Evolutionary conservation across 2,888 invertebrate genomes (phyloP), one percentile per base, ranked within the genome.

Genomic region (Pediacus dermestoides): DNA sequence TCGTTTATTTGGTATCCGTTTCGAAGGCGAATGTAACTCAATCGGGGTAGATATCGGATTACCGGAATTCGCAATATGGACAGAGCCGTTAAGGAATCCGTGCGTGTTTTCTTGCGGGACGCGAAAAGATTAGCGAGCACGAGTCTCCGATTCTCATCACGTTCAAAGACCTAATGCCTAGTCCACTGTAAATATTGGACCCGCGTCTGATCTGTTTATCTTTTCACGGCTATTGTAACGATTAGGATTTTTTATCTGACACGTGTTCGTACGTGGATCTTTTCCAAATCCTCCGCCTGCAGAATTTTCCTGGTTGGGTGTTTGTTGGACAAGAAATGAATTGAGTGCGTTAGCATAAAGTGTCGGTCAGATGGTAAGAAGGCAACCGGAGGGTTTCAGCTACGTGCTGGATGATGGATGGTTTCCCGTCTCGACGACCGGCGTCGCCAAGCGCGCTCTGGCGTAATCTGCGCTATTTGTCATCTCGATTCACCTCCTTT

Each of bases 401-500:
- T 52, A 53, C 50, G 48, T 53, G 53, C 43, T 41, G 49, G 51
- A 66, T 66, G 66, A 66, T 62, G 57, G 58, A 66, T 66, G 57
- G 55, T 51, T 61, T 63, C 64, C 65, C 56, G 60, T 64, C 60
- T 58, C 66, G 64, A 59, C 64, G 64, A 51, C 55, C 60, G 62
- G 60, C 64, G 64, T 63, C 65, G 58, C 55, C 54, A 47, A 55
- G 53, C 57, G 55, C 61, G 54, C 60, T 62, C 57, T 51, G 46
- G 48, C 58, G 58, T 67, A 66, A 67, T 66, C 65, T 64, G 47
- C 49, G 55, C 63, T 58, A 68, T 68, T 67, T 68, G 67, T 68
- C 68, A 68, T 67, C 65, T 54, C 55, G 55, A 61, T 61, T 66
- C 64, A 66, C 64, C 64, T 65, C 64, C 65, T 64, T 61, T 66